Evolutionary conservation across 1,140 invertebrate genomes (phyloP).

Genomic region (Chrysoperla carnea): DNA sequence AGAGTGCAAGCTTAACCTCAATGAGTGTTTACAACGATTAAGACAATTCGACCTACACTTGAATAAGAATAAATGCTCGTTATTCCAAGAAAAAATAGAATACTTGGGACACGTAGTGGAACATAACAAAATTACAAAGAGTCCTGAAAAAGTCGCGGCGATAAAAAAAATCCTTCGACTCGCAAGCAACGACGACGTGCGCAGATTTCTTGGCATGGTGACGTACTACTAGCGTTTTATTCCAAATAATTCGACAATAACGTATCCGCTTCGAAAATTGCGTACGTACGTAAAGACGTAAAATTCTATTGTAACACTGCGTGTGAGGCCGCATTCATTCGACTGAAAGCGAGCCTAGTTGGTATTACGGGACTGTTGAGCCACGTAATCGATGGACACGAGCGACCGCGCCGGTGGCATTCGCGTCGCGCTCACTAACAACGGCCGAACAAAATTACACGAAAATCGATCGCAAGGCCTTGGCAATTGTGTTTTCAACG

Average conservation of each 20-base stretch:
- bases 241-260: constrained; percentile 1
- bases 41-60: constrained; percentile 6
- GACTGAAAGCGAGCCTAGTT: constrained; percentile 8
- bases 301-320: constrained; percentile 5
- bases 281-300: constrained; percentile 7
- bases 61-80: constrained; percentile 3
- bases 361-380: background rate
- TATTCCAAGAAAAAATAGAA: constrained; percentile 5
- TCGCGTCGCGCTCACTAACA: constrained; percentile 7
- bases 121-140: constrained; percentile 1
- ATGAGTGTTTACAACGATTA: background rate
- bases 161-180: constrained; percentile 13
- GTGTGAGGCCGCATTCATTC: constrained; percentile 9
- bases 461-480: constrained; percentile 11
- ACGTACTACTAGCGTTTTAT: constrained; percentile 19
- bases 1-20: constrained; percentile 3
- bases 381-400: constrained; percentile 5
- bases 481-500: constrained; percentile 9
- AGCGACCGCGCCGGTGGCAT: constrained; percentile 9
- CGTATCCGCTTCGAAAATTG: background rate
- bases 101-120: constrained; percentile 13
- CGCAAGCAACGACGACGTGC: constrained; percentile 10
- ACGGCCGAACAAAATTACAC: constrained; percentile 10
- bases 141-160: constrained; percentile 9
- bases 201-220: constrained; percentile 16